A percentile compares a stretch with the other conserved stretches of the same genome.
Evolutionary conservation across 2,113 vertebrate species (phyloP).

Genomic region (Struthidea cinerea): DNA sequence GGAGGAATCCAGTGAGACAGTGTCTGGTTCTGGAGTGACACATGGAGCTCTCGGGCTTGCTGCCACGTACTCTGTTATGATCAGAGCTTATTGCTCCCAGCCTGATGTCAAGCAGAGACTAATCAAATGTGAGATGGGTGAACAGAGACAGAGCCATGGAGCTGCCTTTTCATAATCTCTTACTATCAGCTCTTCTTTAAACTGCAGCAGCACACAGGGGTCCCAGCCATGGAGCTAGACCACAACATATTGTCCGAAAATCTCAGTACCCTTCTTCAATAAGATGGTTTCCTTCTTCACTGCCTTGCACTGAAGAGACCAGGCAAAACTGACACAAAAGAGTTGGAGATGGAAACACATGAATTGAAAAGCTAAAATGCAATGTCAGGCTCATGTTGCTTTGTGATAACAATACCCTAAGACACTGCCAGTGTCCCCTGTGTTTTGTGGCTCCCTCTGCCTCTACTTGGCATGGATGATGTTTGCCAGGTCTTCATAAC

Average conservation of each 20-base stretch:
- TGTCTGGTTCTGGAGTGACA: not conserved
- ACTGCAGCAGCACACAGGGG: not conserved
- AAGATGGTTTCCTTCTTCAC: not conserved
- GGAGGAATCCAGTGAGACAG: not conserved
- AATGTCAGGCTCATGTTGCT: not conserved
- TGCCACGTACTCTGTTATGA: not conserved
- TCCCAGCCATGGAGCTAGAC: not conserved
- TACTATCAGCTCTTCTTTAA: not conserved
- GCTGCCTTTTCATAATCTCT: not conserved
- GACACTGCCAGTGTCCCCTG: not conserved
- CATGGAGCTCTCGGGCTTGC: not conserved
- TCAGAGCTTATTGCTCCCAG: conserved; percentile 19
- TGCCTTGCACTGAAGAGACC: not conserved
- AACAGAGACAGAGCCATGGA: not conserved
- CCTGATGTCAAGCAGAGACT: conserved; percentile 40
- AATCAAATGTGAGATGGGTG: conserved; percentile 32
- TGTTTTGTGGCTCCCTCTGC: not conserved
- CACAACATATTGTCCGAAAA: not conserved
- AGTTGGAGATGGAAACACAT: not conserved
- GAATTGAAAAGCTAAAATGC: not conserved
- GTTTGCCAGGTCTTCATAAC: not conserved
- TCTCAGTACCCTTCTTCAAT: not conserved
- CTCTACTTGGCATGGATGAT: not conserved
- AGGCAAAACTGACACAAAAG: not conserved
- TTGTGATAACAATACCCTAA: not conserved